Conservation (phyloP, 2,797 vertebrate genomes). For the Hirundo rustica region DNA sequence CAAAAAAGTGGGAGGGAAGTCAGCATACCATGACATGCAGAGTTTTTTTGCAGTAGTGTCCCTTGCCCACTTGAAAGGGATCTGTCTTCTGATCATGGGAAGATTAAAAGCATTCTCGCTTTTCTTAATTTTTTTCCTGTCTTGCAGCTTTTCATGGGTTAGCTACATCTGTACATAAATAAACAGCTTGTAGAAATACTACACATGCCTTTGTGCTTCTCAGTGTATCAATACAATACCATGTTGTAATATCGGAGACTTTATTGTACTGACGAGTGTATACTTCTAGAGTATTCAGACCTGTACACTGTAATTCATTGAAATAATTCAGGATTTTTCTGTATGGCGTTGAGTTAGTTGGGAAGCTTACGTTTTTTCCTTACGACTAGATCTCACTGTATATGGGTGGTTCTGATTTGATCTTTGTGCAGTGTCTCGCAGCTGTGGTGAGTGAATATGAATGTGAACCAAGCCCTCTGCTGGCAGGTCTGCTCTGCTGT, state of each 20-base stretch:
- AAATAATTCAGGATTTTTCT: not conserved
- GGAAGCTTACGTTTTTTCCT: not conserved
- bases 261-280: not conserved
- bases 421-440: not conserved
- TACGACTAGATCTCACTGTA: not conserved
- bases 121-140: not conserved
- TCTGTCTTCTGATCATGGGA: not conserved
- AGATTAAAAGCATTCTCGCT: not conserved
- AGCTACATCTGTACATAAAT: not conserved
- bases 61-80: not conserved
- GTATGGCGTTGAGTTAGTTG: not conserved
- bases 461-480: slow-evolving; percentile 17
- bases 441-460: not conserved
- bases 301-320: not conserved
- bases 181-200: not conserved
- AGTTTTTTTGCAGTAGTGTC: not conserved
- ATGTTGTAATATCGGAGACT: accelerated
- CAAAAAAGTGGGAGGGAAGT: not conserved
- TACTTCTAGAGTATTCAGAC: not conserved
- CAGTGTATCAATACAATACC: accelerated
- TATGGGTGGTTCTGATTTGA: not conserved
- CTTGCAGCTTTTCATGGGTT: not conserved
- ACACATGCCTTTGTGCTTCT: not conserved
- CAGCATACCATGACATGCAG: accelerated
- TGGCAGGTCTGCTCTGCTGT: not conserved